Conservation (phyloP, 2,888 invertebrate species). For the Aleiodes alternator region DNA sequence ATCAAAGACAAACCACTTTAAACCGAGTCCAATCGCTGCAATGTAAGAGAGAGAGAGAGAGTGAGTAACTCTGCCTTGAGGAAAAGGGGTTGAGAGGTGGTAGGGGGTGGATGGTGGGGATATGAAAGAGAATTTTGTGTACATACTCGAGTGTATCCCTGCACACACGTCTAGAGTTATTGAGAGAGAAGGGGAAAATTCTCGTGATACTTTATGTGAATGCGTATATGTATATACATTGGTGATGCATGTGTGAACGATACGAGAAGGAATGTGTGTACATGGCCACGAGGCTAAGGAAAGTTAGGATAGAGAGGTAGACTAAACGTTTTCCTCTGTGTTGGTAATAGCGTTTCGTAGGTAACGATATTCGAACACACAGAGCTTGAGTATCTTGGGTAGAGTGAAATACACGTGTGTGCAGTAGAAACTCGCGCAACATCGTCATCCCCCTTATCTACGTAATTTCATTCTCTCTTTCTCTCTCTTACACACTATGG, state of each 20-base stretch:
- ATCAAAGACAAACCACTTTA: slow-evolving; percentile 75
- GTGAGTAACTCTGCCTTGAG: slow-evolving; percentile 50
- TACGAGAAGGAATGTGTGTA: too few relatives aligned
- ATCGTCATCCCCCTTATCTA: slow-evolving; percentile 34
- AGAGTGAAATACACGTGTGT: slow-evolving; percentile 23
- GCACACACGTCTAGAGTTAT: slow-evolving; percentile 60
- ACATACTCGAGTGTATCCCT: slow-evolving; percentile 66
- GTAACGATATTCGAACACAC: slow-evolving; percentile 1
- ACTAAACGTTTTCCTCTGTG: too few relatives aligned
- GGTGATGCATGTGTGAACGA: too few relatives aligned
- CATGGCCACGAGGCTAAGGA: too few relatives aligned
- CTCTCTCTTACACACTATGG: slow-evolving; percentile 6
- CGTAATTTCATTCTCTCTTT: neutral
- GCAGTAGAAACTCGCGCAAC: slow-evolving; percentile 40
- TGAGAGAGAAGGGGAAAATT: slow-evolving; percentile 50
- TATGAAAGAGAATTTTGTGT: slow-evolving; percentile 57
- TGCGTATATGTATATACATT: slow-evolving; percentile 1
- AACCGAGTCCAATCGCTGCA: slow-evolving; percentile 64
- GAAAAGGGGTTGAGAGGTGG: slow-evolving; percentile 32
- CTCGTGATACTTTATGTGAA: slow-evolving; percentile 47
- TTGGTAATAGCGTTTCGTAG: too few relatives aligned
- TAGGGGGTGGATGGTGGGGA: slow-evolving; percentile 47
- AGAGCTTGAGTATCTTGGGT: neutral
- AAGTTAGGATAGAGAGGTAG: too few relatives aligned
- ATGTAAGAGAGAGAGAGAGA: slow-evolving; percentile 41